These are phyloP conservation scores for Pristionchus fissidentatus DNA, from an alignment of 2,888 invertebrate genomes.

Conservation along the genomic window DNA sequence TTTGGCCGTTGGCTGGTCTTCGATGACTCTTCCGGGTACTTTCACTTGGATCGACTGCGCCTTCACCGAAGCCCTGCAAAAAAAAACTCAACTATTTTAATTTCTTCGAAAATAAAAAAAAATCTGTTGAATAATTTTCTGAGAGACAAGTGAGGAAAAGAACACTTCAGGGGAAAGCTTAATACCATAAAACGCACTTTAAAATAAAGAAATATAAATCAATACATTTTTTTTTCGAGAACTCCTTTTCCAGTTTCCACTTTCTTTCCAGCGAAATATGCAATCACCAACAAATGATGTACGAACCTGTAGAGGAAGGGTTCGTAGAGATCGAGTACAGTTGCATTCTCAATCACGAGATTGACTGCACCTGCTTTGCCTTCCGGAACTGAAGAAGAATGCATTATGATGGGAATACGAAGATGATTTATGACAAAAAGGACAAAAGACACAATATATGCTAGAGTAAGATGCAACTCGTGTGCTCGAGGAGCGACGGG, in stretches of 20 bases:
- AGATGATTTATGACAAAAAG: not conserved
- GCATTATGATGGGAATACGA: not conserved
- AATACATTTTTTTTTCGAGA: too few relatives aligned
- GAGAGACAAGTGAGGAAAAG: not conserved
- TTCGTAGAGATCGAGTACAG: slow-evolving; percentile 56
- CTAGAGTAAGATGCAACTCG: not conserved
- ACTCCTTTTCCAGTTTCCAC: too few relatives aligned
- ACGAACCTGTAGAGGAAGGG: slow-evolving; percentile 58
- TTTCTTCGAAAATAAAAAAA: not conserved
- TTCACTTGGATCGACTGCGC: not conserved
- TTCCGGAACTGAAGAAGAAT: slow-evolving; percentile 51
- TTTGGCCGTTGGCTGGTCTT: slow-evolving; percentile 34
- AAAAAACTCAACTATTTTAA: not conserved
- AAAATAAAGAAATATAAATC: too few relatives aligned
- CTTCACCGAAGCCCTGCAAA: not conserved
- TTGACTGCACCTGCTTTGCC: not conserved
- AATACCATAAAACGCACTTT: too few relatives aligned
- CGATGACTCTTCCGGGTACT: slow-evolving; percentile 39
- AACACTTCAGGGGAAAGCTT: too few relatives aligned
- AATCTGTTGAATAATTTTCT: not conserved
- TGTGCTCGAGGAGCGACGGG: not conserved
- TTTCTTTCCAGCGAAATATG: not conserved
- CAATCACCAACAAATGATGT: not conserved
- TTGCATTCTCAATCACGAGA: slow-evolving; percentile 58
- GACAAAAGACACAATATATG: not conserved